Conservation (phyloP, 2,888 invertebrate species). For the Nomada lathburiana region DNA sequence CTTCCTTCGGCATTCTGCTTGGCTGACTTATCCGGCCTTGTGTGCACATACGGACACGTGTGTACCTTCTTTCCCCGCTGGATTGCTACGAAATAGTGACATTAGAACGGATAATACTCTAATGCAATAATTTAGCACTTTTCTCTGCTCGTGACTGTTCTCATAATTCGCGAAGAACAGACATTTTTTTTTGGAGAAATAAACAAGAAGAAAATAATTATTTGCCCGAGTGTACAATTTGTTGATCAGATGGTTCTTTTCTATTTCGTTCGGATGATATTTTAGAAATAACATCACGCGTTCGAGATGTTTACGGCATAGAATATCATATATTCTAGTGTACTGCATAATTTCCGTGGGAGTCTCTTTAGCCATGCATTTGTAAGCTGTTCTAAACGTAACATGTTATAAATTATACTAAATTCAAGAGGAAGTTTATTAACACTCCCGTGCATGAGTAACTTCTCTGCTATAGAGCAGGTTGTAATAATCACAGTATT, state of each 20-base stretch:
- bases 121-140: constrained; percentile 31
- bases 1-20: constrained; percentile 51
- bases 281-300: neutral
- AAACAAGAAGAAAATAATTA: no score
- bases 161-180: neutral
- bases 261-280: neutral
- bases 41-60: constrained; percentile 24
- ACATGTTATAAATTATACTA: neutral
- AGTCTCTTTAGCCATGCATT: neutral
- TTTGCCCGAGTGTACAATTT: no score
- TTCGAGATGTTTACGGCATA: neutral
- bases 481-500: constrained; percentile 19
- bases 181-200: neutral
- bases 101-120: constrained; percentile 27
- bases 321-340: neutral
- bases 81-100: constrained; percentile 38
- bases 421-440: constrained; percentile 13
- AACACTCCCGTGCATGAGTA: neutral
- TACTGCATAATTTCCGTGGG: constrained; percentile 1
- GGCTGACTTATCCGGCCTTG: constrained; percentile 41
- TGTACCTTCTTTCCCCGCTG: neutral
- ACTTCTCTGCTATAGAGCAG: neutral
- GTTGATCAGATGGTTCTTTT: neutral
- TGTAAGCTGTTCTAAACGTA: neutral
- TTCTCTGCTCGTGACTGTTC: neutral